Evolutionary conservation across 2,797 vertebrate genomes (phyloP), one percentile per base, ranked within the genome.

Genomic region (Myripristis jacobus): DNA sequence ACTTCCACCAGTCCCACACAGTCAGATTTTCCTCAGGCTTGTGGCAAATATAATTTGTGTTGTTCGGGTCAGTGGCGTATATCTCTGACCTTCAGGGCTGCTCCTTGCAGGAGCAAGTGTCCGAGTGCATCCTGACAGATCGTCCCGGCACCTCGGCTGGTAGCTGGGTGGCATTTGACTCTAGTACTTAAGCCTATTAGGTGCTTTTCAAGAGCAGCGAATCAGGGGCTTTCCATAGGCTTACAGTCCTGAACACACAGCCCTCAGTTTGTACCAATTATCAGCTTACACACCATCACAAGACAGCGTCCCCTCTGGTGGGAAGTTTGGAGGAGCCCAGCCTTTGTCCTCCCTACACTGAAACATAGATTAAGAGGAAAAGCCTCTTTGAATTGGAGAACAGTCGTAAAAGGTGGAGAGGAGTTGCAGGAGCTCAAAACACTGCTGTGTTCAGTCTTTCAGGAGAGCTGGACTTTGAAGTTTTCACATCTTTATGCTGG

Each of bases 161-260:
- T 54, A 44, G 48, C 0, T 25, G 54, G 52, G 31, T 15, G 52
- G 66, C 57, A 57, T 24, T 75, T 43, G 65, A 55, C 56, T 22
- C 70, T 18, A 0, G 25, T 65, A 70, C 55, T 73, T 81, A 80
- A 88, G 74, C 76, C 77, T 59, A 75, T 84, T 89, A 79, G 65
- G 72, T 68, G 73, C 65, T 57, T 41, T 66, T 75, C 56, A 44
- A 3, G 56, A 53, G 50, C 67, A 29, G 56, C 52, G 27, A 50
- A 68, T 66, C 21, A 55, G 70, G 67, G 29, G 8, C 4, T 31
- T 31, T 31, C 29, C 29, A 31, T 31, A 31, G 29, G 29, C 29
- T 31, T 3, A 31, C 29, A 31, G 29, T 7, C 29, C 8, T 8
- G 1, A 31, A n/a, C n/a, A n/a, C n/a, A 31, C 29, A 31, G 29